Percentiles rank a stretch among this genome's conserved stretches.
phyloP scores from a whole-genome alignment of 2,888 invertebrate genomes.

The Erynnis tages region DNA sequence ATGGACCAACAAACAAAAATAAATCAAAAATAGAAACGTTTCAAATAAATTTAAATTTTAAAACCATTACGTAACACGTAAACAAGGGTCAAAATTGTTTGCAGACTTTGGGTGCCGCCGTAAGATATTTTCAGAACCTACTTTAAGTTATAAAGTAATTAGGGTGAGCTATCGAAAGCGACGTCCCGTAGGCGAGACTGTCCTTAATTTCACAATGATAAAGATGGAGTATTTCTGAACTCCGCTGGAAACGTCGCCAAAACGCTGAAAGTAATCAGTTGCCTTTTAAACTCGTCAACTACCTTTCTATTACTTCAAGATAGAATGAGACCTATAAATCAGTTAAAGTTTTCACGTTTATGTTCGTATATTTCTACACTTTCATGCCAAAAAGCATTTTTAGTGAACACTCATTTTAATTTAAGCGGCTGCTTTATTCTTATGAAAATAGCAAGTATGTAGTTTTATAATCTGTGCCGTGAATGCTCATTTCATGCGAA shows the following conservation, averaged over 20 bases:
- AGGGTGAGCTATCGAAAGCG: constrained; percentile 14
- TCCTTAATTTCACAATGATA: constrained; percentile 17
- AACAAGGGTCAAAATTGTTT: constrained; percentile 11
- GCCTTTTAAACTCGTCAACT: not conserved
- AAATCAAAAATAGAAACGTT: no score
- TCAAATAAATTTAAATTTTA: not conserved
- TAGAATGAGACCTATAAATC: not conserved
- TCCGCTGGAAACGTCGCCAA: not conserved
- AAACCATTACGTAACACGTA: not conserved
- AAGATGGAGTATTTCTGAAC: constrained; percentile 10
- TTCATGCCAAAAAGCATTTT: no score
- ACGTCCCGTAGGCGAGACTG: not conserved
- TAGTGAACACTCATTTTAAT: no score
- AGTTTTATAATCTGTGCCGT: no score
- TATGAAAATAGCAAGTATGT: no score
- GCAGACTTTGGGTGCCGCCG: not conserved
- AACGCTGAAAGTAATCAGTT: not conserved
- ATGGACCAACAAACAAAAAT: no score
- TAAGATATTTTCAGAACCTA: constrained; percentile 15
- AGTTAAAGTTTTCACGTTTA: no score
- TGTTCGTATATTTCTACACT: no score
- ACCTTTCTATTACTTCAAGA: not conserved
- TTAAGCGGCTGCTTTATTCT: no score
- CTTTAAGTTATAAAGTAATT: constrained; percentile 23
- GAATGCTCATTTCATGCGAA: no score